A percentile compares a stretch with the other conserved stretches of the same genome.
Evolutionary conservation across 2,113 vertebrate genomes (phyloP).

Genomic region (Oryzias melastigma): DNA sequence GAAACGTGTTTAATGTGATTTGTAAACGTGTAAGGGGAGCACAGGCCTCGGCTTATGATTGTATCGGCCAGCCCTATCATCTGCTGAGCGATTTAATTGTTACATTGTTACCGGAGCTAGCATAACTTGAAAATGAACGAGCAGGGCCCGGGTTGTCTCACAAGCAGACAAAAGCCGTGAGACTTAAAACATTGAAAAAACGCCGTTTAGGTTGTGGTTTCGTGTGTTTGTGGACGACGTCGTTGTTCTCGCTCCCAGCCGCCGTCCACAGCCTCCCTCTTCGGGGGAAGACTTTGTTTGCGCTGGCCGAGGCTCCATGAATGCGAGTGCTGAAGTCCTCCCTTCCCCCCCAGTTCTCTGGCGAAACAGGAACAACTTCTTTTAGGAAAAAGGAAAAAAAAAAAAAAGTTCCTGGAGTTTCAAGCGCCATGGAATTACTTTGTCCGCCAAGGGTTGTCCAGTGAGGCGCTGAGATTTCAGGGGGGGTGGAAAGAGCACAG

Average conservation of each 20-base stretch:
- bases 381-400: constrained; percentile 72
- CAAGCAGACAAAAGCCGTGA: constrained; percentile 34
- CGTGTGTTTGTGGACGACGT: constrained; percentile 55
- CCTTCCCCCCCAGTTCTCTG: constrained; percentile 79
- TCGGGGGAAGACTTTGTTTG: constrained; percentile 80
- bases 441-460: constrained; percentile 72
- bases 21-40: constrained; percentile 49
- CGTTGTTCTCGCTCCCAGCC: constrained; percentile 66
- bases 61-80: constrained; percentile 67
- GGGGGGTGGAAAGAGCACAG: constrained; percentile 26
- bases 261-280: constrained; percentile 74
- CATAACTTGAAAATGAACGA: constrained; percentile 63
- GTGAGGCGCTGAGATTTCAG: constrained; percentile 77
- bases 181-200: neutral
- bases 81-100: constrained; percentile 70
- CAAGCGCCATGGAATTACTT: constrained; percentile 79
- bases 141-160: constrained; percentile 43
- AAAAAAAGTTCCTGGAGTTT: constrained; percentile 80
- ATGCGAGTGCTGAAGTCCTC: constrained; percentile 77
- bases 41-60: constrained; percentile 69
- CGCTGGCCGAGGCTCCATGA: constrained; percentile 78
- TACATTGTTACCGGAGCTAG: constrained; percentile 72
- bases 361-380: constrained; percentile 86
- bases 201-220: constrained; percentile 6
- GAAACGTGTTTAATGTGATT: constrained; percentile 53